Evolutionary conservation across 2,888 invertebrate genomes (phyloP), one percentile per base, ranked within the genome.

Genomic region (Aethes cnicana): DNA sequence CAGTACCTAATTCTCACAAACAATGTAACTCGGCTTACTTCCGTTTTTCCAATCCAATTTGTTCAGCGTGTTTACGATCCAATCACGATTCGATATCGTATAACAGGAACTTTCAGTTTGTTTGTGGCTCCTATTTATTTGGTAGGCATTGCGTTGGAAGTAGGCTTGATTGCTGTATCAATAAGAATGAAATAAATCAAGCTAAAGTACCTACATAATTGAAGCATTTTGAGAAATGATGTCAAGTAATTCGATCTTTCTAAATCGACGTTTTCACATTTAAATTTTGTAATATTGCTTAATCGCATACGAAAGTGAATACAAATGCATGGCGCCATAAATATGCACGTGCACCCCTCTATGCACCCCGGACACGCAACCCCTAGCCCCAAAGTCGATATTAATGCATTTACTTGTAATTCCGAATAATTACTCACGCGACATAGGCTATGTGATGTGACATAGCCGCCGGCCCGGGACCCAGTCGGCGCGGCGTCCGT

Each of bases 371-470:
- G 14, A 33, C 52, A 52, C 46, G 52, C 52, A 37, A 36, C 37
- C 32, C 33, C 30, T 25, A 46, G 20, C 26, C 43, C 53, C 37
- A 62, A 59, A 30, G 64, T 64, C 61, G 56, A 72, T 74, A 70
- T 71, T 68, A 74, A 74, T 72, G 66, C 66, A 75, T 61, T 69
- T 69, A 69, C 60, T 68, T 64, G 67, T 79, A 77, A 82, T 81
- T 77, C 72, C 66, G 67, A 77, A 80, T 86, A 85, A 85, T 83
- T 83, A 82, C 72, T 55, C 39, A 39, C 39, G 50, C 56, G 66
- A 68, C 70, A 75, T 76, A 72, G 68, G 74, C n/a, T n/a, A n/a
- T n/a, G n/a, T n/a, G n/a, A n/a, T n/a, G n/a, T n/a, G n/a, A n/a
- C n/a, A n/a, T n/a, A n/a, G n/a, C n/a, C n/a, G n/a, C n/a, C n/a